Conservation (phyloP, 2,797 vertebrate species). For the Poecilia picta region DNA sequence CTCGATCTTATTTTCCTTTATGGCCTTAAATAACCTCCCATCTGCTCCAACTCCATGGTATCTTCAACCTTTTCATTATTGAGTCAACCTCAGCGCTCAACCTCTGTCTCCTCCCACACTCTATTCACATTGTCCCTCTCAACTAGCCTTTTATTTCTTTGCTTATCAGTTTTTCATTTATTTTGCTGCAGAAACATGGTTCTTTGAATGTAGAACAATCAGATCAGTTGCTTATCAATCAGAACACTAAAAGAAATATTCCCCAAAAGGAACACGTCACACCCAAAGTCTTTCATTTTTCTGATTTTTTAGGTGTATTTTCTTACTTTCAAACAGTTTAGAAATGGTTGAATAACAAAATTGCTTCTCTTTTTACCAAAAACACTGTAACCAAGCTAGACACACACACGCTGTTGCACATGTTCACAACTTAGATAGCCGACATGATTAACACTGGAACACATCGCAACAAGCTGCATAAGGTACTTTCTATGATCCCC, state of each 20-base stretch:
- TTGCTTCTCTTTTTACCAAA: slow-evolving; percentile 99
- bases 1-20: slow-evolving; percentile 26
- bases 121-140: background rate
- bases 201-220: background rate
- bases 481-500: slow-evolving; percentile 31
- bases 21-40: slow-evolving; percentile 52
- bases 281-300: background rate
- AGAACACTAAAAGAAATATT: slow-evolving; percentile 5
- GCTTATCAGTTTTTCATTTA: background rate
- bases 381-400: slow-evolving; percentile 87
- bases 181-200: background rate
- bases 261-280: background rate
- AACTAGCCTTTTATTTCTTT: background rate
- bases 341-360: slow-evolving; percentile 89
- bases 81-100: slow-evolving; percentile 66
- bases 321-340: slow-evolving; percentile 27
- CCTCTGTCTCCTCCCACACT: slow-evolving; percentile 23
- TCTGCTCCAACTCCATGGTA: slow-evolving; percentile 54
- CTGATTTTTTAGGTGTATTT: slow-evolving; percentile 14
- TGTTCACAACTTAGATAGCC: slow-evolving; percentile 81
- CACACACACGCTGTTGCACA: slow-evolving; percentile 69
- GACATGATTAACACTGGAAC: slow-evolving; percentile 93
- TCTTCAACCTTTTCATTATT: slow-evolving; percentile 73
- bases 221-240: background rate
- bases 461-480: slow-evolving; percentile 76